Conservation (phyloP, 2,113 vertebrate species). For the Sardina pilchardus region DNA sequence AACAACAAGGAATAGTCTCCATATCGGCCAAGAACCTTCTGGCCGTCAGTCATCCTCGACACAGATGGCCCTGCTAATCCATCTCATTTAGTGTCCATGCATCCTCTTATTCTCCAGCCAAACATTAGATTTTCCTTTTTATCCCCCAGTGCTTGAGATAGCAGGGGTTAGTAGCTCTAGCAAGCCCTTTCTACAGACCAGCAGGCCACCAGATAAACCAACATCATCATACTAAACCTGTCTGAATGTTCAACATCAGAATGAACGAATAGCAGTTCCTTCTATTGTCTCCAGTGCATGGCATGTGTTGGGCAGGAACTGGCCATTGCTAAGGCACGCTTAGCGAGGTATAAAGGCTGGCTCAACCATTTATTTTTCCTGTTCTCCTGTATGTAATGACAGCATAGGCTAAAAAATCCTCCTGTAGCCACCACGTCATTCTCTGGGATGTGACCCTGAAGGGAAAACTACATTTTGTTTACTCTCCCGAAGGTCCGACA, state of each 20-base stretch:
- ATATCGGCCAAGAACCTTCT: constrained; percentile 44
- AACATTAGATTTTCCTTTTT: constrained; percentile 25
- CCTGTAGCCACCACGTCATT: neutral
- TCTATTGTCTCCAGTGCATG: neutral
- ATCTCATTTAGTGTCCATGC: constrained; percentile 22
- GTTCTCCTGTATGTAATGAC: neutral
- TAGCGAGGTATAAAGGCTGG: neutral
- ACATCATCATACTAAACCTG: neutral
- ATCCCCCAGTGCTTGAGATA: constrained; percentile 35
- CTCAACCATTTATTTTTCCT: neutral
- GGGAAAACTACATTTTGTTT: constrained; percentile 18
- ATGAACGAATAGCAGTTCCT: neutral
- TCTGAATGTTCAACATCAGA: neutral
- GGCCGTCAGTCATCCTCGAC: neutral
- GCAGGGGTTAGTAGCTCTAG: constrained; percentile 58
- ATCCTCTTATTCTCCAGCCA: constrained; percentile 19
- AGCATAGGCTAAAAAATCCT: neutral
- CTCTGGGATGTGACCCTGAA: neutral
- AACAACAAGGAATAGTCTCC: neutral
- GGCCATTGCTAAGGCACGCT: neutral
- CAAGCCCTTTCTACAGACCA: constrained; percentile 48
- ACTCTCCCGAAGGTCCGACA: constrained; percentile 2
- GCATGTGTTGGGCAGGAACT: neutral
- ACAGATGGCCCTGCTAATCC: constrained; percentile 42
- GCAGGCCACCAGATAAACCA: neutral